Conservation (phyloP, 2,888 invertebrate species). For the Lucinisca nassula region DNA sequence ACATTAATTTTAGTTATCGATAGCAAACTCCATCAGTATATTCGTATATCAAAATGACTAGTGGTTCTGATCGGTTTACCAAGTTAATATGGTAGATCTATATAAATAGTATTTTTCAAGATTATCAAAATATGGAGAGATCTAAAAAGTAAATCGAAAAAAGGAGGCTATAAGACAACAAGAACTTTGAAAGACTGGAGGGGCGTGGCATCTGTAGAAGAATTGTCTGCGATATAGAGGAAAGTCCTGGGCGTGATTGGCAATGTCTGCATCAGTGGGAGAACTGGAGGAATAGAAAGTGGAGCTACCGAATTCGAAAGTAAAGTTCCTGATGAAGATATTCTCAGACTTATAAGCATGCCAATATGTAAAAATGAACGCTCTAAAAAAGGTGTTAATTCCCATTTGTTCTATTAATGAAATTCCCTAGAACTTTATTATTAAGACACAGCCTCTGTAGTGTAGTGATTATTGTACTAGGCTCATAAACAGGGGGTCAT, state of each 20-base stretch:
- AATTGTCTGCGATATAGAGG: not conserved
- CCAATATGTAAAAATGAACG: no score
- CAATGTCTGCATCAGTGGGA: not conserved
- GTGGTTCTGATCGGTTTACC: no score
- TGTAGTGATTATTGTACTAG: no score
- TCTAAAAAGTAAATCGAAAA: not conserved
- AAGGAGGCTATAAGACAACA: not conserved
- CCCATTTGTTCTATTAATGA: not conserved
- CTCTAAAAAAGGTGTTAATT: not conserved
- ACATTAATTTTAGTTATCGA: no score
- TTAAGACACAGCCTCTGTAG: no score
- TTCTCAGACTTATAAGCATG: no score
- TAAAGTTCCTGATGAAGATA: no score
- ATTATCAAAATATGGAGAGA: not conserved
- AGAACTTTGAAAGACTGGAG: not conserved
- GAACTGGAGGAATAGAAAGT: not conserved
- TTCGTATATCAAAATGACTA: no score
- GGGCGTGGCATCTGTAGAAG: not conserved
- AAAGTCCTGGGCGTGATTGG: not conserved
- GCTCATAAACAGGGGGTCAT: no score
- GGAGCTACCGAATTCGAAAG: no score
- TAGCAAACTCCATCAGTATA: no score
- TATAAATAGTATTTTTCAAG: not conserved
- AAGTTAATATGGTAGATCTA: no score
- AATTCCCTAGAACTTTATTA: not conserved